Evolutionary conservation across 1,140 invertebrate species (phyloP), one percentile per base, ranked within the genome.

Genomic region (Brachionus asplanchnoidis): DNA sequence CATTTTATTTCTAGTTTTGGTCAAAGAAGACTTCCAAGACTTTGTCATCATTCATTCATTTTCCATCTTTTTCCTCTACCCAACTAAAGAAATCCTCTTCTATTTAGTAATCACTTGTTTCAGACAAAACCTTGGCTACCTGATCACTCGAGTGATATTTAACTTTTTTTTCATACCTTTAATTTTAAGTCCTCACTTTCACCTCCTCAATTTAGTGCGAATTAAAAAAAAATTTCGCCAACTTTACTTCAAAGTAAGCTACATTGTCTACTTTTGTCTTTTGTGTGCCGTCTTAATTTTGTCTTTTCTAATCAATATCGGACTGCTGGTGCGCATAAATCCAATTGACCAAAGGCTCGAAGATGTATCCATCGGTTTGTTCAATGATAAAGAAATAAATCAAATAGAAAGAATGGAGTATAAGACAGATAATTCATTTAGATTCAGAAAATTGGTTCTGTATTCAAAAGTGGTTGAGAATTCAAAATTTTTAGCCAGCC

Each of bases 151-250:
- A 9, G 17, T 36, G 8, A 11, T 73, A 17, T 42, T 73, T 0
- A 73, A 20, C 17, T 73, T 73, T 73, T 42, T 73, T 73, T 73
- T 73, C 17, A 42, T 73, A 40, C 68, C 68, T n/a, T 17, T 73
- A 17, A 42, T 73, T n/a, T n/a, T 73, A 20, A 40, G 32, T 40
- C 68, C 68, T 8, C 68, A 73, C 40, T 17, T 73, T 11, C 68
- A 40, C 11, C 17, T 20, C 6, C 12, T 73, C 8, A 20, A 73
- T 73, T 42, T 73, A 42, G 42, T 73, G 1, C 68, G 68, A 8
- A 14, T 20, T 3, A 17, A 17, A 1, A 73, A 73, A 73, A 73
- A 73, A 73, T 73, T 73, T 73, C 36, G 9, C 9, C 32, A 20
- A 46, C 68, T 73, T 42, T 73, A 42, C n/a, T 42, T 20, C 32